A percentile compares a stretch with the other conserved stretches of the same genome.
These are phyloP conservation scores for Trematomus bernacchii DNA, from an alignment of 2,797 vertebrate genomes.

Conservation along the genomic window DNA sequence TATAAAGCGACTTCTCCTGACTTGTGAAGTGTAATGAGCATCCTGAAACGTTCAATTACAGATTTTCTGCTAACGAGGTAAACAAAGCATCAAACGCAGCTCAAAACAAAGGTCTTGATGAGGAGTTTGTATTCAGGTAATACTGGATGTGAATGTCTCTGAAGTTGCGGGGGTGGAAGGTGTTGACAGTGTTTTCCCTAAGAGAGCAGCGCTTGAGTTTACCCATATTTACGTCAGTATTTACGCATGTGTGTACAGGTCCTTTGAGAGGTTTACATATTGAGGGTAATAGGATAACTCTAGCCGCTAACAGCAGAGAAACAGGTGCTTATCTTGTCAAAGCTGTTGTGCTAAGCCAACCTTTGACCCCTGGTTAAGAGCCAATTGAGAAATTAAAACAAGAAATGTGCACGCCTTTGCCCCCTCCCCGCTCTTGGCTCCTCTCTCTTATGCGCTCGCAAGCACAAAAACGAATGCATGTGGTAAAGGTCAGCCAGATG, in stretches of 20 bases:
- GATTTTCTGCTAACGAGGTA: conserved; percentile 76
- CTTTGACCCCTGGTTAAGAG: conserved; percentile 90
- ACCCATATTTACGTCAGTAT: conserved; percentile 76
- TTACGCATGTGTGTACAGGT: conserved; percentile 73
- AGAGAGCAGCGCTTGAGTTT: conserved; percentile 65
- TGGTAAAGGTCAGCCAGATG: conserved; percentile 84
- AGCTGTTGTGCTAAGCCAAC: conserved; percentile 90
- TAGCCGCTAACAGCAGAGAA: conserved; percentile 72
- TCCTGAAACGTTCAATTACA: conserved; percentile 73
- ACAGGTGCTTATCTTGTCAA: conserved; percentile 94
- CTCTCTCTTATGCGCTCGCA: conserved; percentile 33
- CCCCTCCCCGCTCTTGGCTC: conserved; percentile 18
- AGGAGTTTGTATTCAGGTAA: conserved; percentile 71
- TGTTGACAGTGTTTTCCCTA: conserved; percentile 72
- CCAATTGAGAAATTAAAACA: conserved; percentile 87
- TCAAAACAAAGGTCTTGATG: conserved; percentile 69
- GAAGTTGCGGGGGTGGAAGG: conserved; percentile 63
- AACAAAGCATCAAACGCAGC: conserved; percentile 73
- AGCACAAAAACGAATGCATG: conserved; percentile 78
- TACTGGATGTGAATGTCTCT: conserved; percentile 58
- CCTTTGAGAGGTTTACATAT: conserved; percentile 79
- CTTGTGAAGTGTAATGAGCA: conserved; percentile 73
- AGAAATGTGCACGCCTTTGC: conserved; percentile 61
- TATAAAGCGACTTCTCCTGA: conserved; percentile 62
- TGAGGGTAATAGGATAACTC: conserved; percentile 77